These are phyloP conservation scores for Bombus cullumanus DNA, from an alignment of 1,140 invertebrate species.

Conservation along the genomic window DNA sequence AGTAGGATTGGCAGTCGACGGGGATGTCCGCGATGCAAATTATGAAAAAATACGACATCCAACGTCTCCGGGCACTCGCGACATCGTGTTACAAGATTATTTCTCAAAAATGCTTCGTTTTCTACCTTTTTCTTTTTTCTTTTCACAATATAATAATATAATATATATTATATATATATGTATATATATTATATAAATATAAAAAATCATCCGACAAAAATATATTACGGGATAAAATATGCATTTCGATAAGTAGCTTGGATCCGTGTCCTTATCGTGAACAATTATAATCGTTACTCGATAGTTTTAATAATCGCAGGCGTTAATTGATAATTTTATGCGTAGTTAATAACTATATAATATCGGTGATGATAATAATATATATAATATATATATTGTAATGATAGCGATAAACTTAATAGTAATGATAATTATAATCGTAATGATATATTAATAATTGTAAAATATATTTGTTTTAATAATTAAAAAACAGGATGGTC, in stretches of 20 bases:
- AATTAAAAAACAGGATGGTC: slow-evolving; percentile 62
- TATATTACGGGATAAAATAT: slow-evolving; percentile 69
- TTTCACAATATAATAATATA: slow-evolving; percentile 52
- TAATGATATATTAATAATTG: slow-evolving; percentile 39
- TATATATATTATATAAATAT: slow-evolving; percentile 61
- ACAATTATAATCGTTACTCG: slow-evolving; percentile 52
- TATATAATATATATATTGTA: slow-evolving; percentile 43
- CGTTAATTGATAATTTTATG: slow-evolving; percentile 47
- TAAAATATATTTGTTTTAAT: slow-evolving; percentile 28
- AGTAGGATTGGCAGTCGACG: slow-evolving; percentile 71
- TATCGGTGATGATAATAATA: slow-evolving; percentile 44
- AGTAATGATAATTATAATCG: slow-evolving; percentile 55
- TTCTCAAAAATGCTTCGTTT: slow-evolving; percentile 33
- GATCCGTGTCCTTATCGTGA: slow-evolving; percentile 40
- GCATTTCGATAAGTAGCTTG: slow-evolving; percentile 53
- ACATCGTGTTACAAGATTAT: slow-evolving; percentile 45
- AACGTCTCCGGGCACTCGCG: slow-evolving; percentile 29
- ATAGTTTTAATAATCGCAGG: slow-evolving; percentile 52
- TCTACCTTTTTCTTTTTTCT: not conserved
- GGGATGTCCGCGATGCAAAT: slow-evolving; percentile 32
- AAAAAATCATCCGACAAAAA: slow-evolving; percentile 71
- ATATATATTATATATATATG: slow-evolving; percentile 21
- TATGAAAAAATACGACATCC: slow-evolving; percentile 46
- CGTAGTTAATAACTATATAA: slow-evolving; percentile 43
- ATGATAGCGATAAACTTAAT: slow-evolving; percentile 64